A percentile compares a stretch with the other conserved stretches of the same genome.
Conservation (phyloP, 2,113 vertebrate species). For the Tichodroma muraria region DNA sequence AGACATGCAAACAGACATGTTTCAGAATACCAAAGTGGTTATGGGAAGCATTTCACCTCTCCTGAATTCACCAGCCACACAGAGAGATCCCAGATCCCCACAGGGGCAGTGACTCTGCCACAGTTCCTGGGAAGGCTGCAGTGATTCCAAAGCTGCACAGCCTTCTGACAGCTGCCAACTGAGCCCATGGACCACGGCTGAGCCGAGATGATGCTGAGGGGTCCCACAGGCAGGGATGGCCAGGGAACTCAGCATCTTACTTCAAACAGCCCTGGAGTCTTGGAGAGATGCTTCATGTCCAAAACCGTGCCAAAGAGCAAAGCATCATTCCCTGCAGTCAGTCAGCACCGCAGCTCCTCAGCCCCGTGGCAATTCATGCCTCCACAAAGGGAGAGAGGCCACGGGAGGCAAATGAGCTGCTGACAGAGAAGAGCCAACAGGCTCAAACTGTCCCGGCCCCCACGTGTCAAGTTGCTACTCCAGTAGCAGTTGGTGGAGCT, state of each 20-base stretch:
- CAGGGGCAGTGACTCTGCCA: background rate
- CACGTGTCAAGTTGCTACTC: background rate
- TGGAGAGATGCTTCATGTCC: background rate
- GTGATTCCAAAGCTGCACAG: background rate
- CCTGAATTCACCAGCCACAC: background rate
- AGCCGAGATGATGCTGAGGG: accelerated
- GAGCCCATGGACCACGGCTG: background rate
- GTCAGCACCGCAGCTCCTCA: background rate
- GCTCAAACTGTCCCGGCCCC: background rate
- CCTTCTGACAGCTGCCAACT: background rate
- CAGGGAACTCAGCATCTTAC: background rate
- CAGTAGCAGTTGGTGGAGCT: background rate
- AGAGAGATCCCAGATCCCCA: background rate
- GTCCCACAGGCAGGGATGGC: background rate
- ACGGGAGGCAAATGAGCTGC: background rate
- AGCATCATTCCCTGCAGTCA: background rate
- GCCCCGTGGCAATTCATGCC: accelerated
- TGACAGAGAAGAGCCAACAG: background rate
- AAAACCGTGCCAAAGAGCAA: background rate
- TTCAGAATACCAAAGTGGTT: background rate
- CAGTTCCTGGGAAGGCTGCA: background rate
- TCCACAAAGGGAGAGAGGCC: background rate
- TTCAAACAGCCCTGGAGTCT: background rate
- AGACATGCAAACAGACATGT: background rate
- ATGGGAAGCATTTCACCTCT: background rate